Percentiles rank a stretch among this genome's conserved stretches.
These are phyloP conservation scores for Ageneiosus marmoratus DNA, from an alignment of 2,113 vertebrate genomes.

Conservation along the genomic window DNA sequence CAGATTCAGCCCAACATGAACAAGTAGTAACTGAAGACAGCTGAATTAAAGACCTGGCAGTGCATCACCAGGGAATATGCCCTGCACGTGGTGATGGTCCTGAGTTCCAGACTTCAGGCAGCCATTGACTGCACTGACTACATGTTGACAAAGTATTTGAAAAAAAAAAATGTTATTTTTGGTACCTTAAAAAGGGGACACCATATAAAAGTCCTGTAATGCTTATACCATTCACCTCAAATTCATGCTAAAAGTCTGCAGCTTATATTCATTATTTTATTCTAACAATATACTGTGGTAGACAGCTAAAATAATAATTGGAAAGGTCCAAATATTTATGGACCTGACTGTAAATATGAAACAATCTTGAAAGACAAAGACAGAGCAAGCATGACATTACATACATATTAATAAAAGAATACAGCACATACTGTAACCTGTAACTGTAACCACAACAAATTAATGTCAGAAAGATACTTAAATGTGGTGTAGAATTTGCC, in stretches of 20 bases:
- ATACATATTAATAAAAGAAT: not conserved
- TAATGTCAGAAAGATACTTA: not conserved
- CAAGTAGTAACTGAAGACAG: not conserved
- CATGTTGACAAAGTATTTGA: not conserved
- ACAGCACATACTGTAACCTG: not conserved
- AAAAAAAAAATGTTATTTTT: not conserved
- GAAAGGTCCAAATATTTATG: not conserved
- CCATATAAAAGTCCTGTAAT: not conserved
- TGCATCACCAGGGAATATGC: not conserved
- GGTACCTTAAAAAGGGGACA: not conserved
- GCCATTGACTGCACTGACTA: not conserved
- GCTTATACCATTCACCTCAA: not conserved
- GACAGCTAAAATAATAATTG: not conserved
- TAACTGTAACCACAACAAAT: too few relatives aligned
- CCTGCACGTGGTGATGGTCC: not conserved
- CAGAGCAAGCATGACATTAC: not conserved
- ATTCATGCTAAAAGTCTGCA: not conserved
- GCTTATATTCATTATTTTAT: not conserved
- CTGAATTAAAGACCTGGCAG: not conserved
- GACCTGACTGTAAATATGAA: not conserved
- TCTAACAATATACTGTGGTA: not conserved
- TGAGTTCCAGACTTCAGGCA: not conserved
- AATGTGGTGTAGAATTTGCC: not conserved
- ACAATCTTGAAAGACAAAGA: not conserved
- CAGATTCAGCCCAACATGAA: not conserved